Base-by-base conservation (phyloP, 2,888 invertebrate species). In the Dynastes maya region DNA sequence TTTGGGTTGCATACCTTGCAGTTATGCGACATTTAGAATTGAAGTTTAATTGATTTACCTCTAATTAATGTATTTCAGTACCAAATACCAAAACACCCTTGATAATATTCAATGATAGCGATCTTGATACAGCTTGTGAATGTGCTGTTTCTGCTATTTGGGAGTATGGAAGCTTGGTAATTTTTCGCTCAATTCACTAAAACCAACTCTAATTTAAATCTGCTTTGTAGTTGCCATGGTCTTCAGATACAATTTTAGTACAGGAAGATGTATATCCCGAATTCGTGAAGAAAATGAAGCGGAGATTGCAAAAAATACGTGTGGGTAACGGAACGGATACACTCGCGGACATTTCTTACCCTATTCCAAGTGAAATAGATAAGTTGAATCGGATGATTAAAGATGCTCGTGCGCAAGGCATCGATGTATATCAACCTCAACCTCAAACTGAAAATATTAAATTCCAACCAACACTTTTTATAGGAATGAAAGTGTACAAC, bases 101-200 rank as follows among this genome's bases (percentile, higher is more conserved):
- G 81, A 85, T 92, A 55, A 88, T 91, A 76, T 91, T 91, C 85
- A 91, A 91, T 78, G 86, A 88, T 65, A 90, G 91, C 9, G 92
- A 92, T 85, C 83, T 91, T 55, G 91, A 92, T 87, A 91, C 91
- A 68, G 90, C 91, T 1, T 89, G 90, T 70, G 90, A 91, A 81
- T 88, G 88, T 51, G 87, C 90, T 4, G 87, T 91, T 53, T 89
- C 90, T 80, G 90, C 90, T 27, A 89, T 90, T 37, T 91, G 91
- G 90, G 89, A 89, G 76, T 90, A 90, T 83, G 89, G 89, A 81
- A 91, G 91, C 79, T 88, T 90, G 89, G 91, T 91, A 84, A 83
- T 61, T 67, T 61, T 11, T 61, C n/a, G 2, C 8, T 16, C 6
- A 2, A 16, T 16, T 61, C 2, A n/a, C 8, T 32, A 65, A 9